Base-by-base conservation (phyloP, 2,888 invertebrate genomes). In the Oxytorus armatus region DNA sequence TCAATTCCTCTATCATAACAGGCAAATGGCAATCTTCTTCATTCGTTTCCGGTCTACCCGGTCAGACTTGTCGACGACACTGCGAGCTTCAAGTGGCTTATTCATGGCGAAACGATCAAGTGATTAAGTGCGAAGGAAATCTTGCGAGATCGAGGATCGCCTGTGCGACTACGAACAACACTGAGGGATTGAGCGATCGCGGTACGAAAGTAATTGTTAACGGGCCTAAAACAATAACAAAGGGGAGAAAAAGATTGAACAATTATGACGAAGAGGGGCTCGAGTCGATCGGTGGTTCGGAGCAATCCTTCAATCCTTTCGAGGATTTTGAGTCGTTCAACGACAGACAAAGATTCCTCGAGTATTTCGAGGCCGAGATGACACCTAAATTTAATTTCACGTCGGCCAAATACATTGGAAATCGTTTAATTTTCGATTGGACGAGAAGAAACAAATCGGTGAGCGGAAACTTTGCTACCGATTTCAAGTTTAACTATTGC, bases 71-170 rank as follows among this genome's bases (percentile, higher is more conserved):
- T 95, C 93, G 93, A 81, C 92, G 94, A 72, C 94, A 94, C 57
- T 95, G 94, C 87, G 95, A 94, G 87, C 89, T 95, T 65, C 94
- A 94, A 90, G 93, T 95, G 14, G 94, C 94, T 29, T 95, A 95
- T 89, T 93, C 87, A 5, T 16, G 77, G 25, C n/a, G 39, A 4
- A 72, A 81, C 21, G 68, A 82, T 4, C 53, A 36, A 18, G 44
- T 39, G 42, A 49, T 3, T 0, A 69, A 77, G n/a, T 25, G 21
- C 7, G 61, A 68, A 29, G 14, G 4, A 10, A 66, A 44, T 29
- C 36, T 7, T 3, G 5, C n/a, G 23, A 61, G 36, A 73, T 39
- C 42, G 39, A 23, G 16, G 21, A 63, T 21, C n/a, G 8, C 49
- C 3, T 66, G 14, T 51, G 51, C 23, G 1, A 68, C 47, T 78